Conservation (phyloP, 1,140 invertebrate genomes). For the Drosophila bipectinata region DNA sequence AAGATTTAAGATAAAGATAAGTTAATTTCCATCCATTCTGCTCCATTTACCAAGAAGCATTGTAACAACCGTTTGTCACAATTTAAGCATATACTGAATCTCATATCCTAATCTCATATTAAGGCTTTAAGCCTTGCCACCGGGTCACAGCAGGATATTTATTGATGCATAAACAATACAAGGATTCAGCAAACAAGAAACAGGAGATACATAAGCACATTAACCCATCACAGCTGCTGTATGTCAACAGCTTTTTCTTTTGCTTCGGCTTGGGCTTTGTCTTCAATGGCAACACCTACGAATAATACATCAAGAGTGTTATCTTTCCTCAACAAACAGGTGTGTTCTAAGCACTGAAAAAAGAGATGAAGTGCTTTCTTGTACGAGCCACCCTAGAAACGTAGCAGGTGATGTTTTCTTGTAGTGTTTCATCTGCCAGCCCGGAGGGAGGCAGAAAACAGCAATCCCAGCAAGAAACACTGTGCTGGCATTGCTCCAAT, state of each 20-base stretch:
- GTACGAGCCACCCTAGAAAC: too few species aligned
- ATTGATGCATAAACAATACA: constrained; percentile 20
- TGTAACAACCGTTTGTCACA: constrained; percentile 1
- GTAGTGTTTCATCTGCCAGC: neutral
- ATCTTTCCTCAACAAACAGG: neutral
- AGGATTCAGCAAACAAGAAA: constrained; percentile 2
- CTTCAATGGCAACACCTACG: constrained; percentile 20
- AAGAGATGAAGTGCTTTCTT: neutral
- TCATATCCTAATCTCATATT: neutral
- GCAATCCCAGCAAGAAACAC: constrained; percentile 23
- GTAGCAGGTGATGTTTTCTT: too few species aligned
- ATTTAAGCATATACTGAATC: neutral
- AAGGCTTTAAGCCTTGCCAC: constrained; percentile 8
- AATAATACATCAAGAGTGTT: constrained; percentile 1
- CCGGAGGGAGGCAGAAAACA: constrained; percentile 10
- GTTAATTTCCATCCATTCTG: too few species aligned
- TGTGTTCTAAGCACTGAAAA: neutral
- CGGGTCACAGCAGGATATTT: neutral
- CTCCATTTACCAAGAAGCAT: neutral
- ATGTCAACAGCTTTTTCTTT: constrained; percentile 41
- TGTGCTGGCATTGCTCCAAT: constrained; percentile 55
- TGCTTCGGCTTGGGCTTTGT: constrained; percentile 7
- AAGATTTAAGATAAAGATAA: too few species aligned
- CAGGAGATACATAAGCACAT: constrained; percentile 7
- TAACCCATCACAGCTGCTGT: constrained; percentile 21